Evolutionary conservation across 1,140 invertebrate species (phyloP).

Genomic region (Rhagoletis zephyria): DNA sequence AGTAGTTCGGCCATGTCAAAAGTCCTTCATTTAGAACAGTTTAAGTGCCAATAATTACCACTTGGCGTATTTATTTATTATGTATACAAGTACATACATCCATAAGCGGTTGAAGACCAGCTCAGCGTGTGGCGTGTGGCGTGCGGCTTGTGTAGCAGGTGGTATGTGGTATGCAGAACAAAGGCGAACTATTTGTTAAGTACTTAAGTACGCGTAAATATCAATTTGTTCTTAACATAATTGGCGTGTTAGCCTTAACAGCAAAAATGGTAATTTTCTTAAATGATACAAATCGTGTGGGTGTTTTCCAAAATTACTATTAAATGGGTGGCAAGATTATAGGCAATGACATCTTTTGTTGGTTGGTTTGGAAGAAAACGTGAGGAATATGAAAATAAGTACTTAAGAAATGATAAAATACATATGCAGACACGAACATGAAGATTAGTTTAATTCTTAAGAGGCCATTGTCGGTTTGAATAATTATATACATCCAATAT

Average conservation of each 20-base stretch:
- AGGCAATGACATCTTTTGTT: neutral
- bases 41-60: neutral
- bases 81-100: neutral
- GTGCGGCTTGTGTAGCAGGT: neutral
- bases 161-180: neutral
- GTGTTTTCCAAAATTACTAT: neutral
- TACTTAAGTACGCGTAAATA: neutral
- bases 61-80: too few species aligned
- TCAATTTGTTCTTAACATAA: neutral
- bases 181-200: neutral
- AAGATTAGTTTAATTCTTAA: too few species aligned
- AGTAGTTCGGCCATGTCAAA: neutral
- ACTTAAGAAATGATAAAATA: too few species aligned
- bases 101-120: neutral
- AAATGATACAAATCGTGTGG: neutral
- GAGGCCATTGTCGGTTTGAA: too few species aligned
- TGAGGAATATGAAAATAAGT: too few species aligned
- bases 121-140: neutral
- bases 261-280: neutral
- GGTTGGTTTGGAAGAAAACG: neutral
- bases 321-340: constrained; percentile 13
- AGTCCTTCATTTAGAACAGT: neutral
- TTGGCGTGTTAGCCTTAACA: neutral
- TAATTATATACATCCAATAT: too few species aligned
- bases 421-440: too few species aligned